Percentiles rank a stretch among this genome's conserved stretches.
Conservation (phyloP, 2,797 vertebrate species). For the Chloroceryle inda region DNA sequence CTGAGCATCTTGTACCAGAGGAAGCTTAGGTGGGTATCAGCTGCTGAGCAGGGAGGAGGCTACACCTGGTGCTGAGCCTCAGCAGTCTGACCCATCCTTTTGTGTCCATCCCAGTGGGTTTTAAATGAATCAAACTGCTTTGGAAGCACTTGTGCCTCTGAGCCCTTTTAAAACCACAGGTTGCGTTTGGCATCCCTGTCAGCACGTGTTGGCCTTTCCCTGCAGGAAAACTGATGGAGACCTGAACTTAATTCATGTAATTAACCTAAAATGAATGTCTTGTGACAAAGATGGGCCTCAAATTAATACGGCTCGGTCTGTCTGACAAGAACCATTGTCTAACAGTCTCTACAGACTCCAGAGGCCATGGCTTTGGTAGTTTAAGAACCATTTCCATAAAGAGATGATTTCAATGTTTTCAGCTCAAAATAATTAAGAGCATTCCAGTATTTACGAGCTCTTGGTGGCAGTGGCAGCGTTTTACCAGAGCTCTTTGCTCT, state of each 20-base stretch:
- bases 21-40: no score
- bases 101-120: background rate
- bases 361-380: background rate
- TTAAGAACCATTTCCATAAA: background rate
- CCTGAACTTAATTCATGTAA: no score
- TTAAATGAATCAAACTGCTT: background rate
- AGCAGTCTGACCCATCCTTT: background rate
- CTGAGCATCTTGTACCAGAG: background rate
- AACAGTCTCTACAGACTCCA: background rate
- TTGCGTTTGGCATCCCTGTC: background rate
- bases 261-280: no score
- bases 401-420: rapidly evolving
- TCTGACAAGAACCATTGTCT: background rate
- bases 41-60: background rate
- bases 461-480: background rate
- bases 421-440: no score
- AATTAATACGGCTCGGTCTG: background rate
- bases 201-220: background rate
- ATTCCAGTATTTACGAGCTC: rapidly evolving
- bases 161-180: background rate
- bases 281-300: background rate
- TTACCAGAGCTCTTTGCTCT: background rate
- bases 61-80: background rate
- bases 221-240: background rate
- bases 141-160: background rate